phyloP scores from a whole-genome alignment of 2,113 vertebrate species.

The Panthera leo region DNA sequence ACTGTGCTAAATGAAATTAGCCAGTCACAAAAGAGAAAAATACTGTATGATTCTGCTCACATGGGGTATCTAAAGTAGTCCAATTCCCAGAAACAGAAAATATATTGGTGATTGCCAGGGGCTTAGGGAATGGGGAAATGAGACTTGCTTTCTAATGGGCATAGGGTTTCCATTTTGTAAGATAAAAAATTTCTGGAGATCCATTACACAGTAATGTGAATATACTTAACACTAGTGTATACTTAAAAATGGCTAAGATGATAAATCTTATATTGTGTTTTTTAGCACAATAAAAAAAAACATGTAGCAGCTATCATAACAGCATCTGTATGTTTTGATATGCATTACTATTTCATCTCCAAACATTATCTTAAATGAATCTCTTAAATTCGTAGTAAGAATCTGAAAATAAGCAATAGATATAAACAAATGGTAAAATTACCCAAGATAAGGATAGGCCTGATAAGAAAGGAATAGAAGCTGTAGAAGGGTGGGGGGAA shows the following conservation, averaged over 20 bases:
- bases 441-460: neutral
- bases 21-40: neutral
- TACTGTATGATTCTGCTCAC: neutral
- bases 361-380: neutral
- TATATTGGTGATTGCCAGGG: neutral
- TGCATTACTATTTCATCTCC: neutral
- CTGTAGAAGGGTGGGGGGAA: neutral
- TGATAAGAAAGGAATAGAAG: neutral
- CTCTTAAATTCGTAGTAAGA: neutral
- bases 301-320: neutral
- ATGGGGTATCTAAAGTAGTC: neutral
- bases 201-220: neutral
- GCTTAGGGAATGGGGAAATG: neutral
- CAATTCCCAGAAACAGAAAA: slow-evolving; percentile 9
- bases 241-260: neutral
- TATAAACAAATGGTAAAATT: neutral
- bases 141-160: neutral
- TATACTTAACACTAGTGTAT: neutral
- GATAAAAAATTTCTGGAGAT: neutral
- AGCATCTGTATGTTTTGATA: neutral
- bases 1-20: neutral
- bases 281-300: neutral
- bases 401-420: neutral
- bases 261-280: neutral
- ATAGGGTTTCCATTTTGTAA: neutral